A percentile compares a stretch with the other conserved stretches of the same genome.
phyloP scores from a whole-genome alignment of 2,797 vertebrate species.

The Rhabdomys pumilio region DNA sequence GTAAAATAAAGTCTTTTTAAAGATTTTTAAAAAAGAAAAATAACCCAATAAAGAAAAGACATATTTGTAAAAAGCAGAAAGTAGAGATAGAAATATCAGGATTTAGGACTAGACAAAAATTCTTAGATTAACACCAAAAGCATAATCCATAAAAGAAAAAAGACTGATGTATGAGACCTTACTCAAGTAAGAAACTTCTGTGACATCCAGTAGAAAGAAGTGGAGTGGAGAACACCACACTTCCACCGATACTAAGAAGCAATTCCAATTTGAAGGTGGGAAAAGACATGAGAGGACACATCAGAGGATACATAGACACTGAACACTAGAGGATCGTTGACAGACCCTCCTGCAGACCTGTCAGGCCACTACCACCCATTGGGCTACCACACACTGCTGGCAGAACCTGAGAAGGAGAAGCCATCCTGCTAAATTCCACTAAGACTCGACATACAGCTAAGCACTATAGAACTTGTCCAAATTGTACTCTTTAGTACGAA shows the following conservation, averaged over 20 bases:
- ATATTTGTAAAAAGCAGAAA: constrained; percentile 1
- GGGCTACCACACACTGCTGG: not conserved
- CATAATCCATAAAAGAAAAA: constrained; percentile 27
- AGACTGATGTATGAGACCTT: not conserved
- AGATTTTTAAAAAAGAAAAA: not conserved
- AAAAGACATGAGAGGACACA: not conserved
- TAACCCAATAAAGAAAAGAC: not conserved
- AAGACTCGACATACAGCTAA: constrained; percentile 8
- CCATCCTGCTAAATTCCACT: not conserved
- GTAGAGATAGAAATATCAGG: not conserved
- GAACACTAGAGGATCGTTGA: not conserved
- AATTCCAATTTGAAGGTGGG: not conserved
- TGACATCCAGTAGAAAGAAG: not conserved
- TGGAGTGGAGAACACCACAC: not conserved
- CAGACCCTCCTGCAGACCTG: not conserved
- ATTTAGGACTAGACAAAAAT: not conserved
- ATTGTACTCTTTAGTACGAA: not conserved
- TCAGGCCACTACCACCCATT: too few species aligned
- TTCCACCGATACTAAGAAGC: not conserved
- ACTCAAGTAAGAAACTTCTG: constrained; percentile 10
- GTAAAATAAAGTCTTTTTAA: not conserved
- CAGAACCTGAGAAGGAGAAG: not conserved
- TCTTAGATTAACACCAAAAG: constrained; percentile 21
- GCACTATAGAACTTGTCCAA: not conserved
- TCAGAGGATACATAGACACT: not conserved